These are phyloP conservation scores for Leontocebus nigricollis DNA, from an alignment of 2,797 vertebrate genomes.

Conservation along the genomic window DNA sequence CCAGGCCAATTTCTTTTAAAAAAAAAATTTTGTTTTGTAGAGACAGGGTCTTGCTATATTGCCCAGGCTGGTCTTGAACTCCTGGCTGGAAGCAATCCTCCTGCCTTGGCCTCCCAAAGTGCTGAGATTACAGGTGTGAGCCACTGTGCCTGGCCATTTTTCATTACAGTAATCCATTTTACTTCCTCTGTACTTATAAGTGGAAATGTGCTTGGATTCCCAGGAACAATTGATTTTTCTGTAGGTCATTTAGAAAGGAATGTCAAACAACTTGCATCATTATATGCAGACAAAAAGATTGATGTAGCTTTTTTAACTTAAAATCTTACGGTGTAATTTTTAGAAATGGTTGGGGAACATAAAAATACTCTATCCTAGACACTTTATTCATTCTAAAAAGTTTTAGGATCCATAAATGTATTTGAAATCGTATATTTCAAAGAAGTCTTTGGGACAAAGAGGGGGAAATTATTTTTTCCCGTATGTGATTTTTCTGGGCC, in stretches of 20 bases:
- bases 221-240: constrained; percentile 73
- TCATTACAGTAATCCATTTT: constrained; percentile 56
- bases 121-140: not conserved
- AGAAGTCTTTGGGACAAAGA: constrained; percentile 52
- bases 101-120: not conserved
- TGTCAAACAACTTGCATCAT: constrained; percentile 65
- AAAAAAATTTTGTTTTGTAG: accelerated
- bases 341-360: constrained; percentile 36
- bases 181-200: constrained; percentile 39
- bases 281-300: constrained; percentile 3
- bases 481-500: constrained; percentile 15
- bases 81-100: not conserved
- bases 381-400: constrained; percentile 49
- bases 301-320: constrained; percentile 45
- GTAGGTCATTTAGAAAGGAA: constrained; percentile 69
- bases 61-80: not conserved
- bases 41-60: not conserved
- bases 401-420: constrained; percentile 44
- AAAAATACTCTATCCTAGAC: constrained; percentile 26
- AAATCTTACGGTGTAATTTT: constrained; percentile 41
- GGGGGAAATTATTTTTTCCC: not conserved
- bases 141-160: not conserved
- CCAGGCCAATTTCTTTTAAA: not conserved
- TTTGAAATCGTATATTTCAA: constrained; percentile 57
- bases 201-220: constrained; percentile 60